Percentiles rank a stretch among this genome's conserved stretches.
phyloP scores from a whole-genome alignment of 2,113 vertebrate species.

The Chaetorhynchus papuensis region DNA sequence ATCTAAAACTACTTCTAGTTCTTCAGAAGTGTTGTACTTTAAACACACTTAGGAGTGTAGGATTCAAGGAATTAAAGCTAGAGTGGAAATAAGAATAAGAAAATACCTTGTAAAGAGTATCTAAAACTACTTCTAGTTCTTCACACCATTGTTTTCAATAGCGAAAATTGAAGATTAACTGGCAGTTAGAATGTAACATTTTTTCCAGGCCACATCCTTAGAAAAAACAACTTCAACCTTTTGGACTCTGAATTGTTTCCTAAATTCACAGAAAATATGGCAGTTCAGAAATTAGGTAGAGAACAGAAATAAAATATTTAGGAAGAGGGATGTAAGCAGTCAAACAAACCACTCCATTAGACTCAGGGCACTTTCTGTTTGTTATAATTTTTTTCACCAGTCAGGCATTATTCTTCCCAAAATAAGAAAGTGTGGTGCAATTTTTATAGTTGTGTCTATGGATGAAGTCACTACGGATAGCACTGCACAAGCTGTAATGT shows the following conservation, averaged over 20 bases:
- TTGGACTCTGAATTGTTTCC: neutral
- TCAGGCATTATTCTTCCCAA: neutral
- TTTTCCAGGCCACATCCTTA: neutral
- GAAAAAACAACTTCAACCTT: neutral
- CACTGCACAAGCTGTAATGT: neutral
- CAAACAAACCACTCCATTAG: conserved; percentile 1
- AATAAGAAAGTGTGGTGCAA: neutral
- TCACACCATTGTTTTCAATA: neutral
- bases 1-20: neutral
- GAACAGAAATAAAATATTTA: conserved; percentile 21
- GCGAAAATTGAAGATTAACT: neutral
- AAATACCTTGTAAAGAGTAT: neutral
- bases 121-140: neutral
- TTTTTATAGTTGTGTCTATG: neutral
- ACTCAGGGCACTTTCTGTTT: conserved; percentile 24
- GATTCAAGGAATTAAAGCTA: neutral
- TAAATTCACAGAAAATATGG: neutral
- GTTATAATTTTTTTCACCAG: conserved; percentile 3
- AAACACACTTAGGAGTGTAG: neutral
- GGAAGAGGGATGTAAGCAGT: neutral
- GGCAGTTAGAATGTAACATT: neutral
- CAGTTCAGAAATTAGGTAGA: neutral
- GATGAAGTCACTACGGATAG: neutral
- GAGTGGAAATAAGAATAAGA: neutral
- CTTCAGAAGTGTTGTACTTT: neutral